These are phyloP conservation scores for Acanthaster planci DNA, from an alignment of 35 echinoderm and acorn worm species.

Conservation along the genomic window DNA sequence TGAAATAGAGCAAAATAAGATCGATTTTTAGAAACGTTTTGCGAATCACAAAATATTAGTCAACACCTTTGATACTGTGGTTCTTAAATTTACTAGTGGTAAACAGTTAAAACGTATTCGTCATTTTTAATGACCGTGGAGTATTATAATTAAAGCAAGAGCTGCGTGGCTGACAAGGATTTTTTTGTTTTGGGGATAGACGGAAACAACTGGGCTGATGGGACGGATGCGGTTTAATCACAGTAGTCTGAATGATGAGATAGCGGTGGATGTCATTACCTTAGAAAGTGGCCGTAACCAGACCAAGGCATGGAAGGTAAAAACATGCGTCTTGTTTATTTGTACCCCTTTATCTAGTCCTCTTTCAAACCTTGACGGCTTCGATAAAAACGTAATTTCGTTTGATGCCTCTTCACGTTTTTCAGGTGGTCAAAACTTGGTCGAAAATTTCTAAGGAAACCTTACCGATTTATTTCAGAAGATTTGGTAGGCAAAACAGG, in stretches of 20 bases:
- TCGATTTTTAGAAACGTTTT: too few species aligned
- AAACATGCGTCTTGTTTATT: background rate
- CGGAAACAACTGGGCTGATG: conserved; percentile 72
- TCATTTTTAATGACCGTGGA: background rate
- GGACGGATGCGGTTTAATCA: conserved; percentile 75
- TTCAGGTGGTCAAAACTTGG: too few species aligned
- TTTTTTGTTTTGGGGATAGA: background rate
- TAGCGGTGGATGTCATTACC: conserved; percentile 78
- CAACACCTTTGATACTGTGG: too few species aligned
- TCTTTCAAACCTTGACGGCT: too few species aligned
- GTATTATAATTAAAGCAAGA: background rate
- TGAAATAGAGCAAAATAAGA: too few species aligned
- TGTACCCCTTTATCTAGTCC: too few species aligned
- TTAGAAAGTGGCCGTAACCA: conserved; percentile 71
- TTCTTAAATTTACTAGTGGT: background rate
- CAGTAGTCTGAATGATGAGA: conserved; percentile 65
- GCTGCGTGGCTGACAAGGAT: background rate
- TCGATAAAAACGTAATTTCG: too few species aligned
- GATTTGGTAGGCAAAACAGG: too few species aligned
- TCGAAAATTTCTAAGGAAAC: too few species aligned
- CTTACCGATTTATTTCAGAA: too few species aligned
- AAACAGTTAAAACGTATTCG: conserved; percentile 3
- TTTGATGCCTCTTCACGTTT: too few species aligned
- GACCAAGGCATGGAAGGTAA: conserved; percentile 87
- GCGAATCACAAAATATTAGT: too few species aligned